Percentiles rank a stretch among this genome's conserved stretches.
phyloP scores from a whole-genome alignment of 2,113 vertebrate species.

The Macaca mulatta region DNA sequence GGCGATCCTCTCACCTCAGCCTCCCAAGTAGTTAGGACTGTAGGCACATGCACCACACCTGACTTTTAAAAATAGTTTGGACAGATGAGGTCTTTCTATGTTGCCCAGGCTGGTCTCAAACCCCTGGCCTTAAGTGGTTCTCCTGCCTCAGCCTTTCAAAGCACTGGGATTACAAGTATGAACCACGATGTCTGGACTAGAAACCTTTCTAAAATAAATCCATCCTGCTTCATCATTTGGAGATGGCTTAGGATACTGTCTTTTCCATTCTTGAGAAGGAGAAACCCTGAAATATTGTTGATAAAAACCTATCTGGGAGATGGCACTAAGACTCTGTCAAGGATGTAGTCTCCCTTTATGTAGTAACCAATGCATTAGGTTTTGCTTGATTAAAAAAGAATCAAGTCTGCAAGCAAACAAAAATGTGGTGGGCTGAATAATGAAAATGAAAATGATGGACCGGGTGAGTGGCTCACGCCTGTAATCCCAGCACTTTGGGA shows the following conservation, averaged over 20 bases:
- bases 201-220: conserved; percentile 12
- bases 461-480: too few relatives aligned
- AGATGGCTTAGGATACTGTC: not conserved
- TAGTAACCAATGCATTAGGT: not conserved
- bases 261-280: not conserved
- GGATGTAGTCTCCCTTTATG: not conserved
- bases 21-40: too few relatives aligned
- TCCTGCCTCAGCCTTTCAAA: too few relatives aligned
- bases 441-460: not conserved
- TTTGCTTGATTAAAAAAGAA: not conserved
- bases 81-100: too few relatives aligned
- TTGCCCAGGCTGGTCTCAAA: too few relatives aligned
- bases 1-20: too few relatives aligned
- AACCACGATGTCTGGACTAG: not conserved
- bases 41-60: too few relatives aligned
- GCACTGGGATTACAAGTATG: too few relatives aligned
- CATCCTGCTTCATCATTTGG: not conserved
- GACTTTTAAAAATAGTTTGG: too few relatives aligned
- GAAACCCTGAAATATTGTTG: not conserved
- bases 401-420: not conserved
- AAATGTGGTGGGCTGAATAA: not conserved
- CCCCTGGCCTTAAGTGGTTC: too few relatives aligned
- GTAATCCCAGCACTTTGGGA: too few relatives aligned
- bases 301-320: not conserved
- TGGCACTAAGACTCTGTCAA: not conserved